These are phyloP conservation scores for Panulirus ornatus DNA, from an alignment of 1,140 invertebrate species.

Conservation along the genomic window DNA sequence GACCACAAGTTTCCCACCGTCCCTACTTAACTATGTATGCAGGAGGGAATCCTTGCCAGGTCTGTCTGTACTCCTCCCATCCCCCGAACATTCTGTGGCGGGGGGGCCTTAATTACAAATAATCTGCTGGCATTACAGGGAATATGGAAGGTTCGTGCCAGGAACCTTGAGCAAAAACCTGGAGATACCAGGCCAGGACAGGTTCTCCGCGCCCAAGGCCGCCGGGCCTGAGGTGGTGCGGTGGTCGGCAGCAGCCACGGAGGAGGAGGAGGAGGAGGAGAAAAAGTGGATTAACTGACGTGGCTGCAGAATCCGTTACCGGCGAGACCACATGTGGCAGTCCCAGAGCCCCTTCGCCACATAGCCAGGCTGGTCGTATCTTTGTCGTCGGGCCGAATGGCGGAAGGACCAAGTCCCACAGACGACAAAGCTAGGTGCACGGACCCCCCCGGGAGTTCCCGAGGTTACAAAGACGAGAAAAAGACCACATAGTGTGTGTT, in stretches of 20 bases:
- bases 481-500: no score
- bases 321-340: neutral
- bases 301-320: slow-evolving; percentile 4
- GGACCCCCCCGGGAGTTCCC: no score
- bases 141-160: neutral
- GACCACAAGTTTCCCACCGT: no score
- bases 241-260: neutral
- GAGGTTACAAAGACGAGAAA: no score
- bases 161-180: neutral
- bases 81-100: no score
- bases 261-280: neutral
- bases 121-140: neutral
- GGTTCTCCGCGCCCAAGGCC: neutral
- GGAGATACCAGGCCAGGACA: neutral
- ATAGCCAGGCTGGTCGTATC: neutral
- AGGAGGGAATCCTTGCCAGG: no score
- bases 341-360: neutral
- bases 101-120: no score
- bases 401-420: no score
- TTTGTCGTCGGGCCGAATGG: neutral
- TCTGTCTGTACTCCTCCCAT: no score
- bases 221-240: neutral
- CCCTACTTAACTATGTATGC: no score
- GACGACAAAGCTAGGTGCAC: no score
- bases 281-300: slow-evolving; percentile 17